phyloP scores from a whole-genome alignment of 2,888 invertebrate genomes.

The Serrognathus titanus region DNA sequence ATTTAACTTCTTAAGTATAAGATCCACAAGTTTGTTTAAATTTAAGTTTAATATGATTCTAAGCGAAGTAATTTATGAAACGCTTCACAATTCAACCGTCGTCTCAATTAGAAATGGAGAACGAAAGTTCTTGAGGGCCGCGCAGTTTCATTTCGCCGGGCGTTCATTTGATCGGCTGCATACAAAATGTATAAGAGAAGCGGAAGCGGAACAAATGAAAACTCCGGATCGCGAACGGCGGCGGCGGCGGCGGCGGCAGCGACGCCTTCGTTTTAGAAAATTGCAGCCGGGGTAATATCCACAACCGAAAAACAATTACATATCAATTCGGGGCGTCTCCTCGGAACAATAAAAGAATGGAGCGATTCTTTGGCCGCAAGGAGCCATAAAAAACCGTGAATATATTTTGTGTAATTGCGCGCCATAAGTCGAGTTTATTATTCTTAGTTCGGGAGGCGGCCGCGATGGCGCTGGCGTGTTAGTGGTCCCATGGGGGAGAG shows the following conservation, averaged over 20 bases:
- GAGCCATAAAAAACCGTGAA: constrained; percentile 52
- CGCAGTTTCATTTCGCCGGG: no score
- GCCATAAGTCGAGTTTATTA: constrained; percentile 52
- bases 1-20: no score
- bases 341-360: constrained; percentile 50
- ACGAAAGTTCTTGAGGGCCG: no score
- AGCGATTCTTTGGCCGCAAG: constrained; percentile 50
- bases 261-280: constrained; percentile 10
- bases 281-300: constrained; percentile 11
- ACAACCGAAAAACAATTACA: constrained; percentile 48
- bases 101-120: no score
- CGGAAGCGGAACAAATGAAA: constrained; percentile 17
- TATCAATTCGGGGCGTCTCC: constrained; percentile 47
- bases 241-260: neutral
- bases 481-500: constrained; percentile 43
- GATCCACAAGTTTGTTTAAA: no score
- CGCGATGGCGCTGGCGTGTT: constrained; percentile 48
- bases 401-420: constrained; percentile 52
- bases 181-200: neutral
- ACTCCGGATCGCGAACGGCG: constrained; percentile 5
- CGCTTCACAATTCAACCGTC: no score
- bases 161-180: no score
- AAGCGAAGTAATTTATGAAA: no score
- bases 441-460: constrained; percentile 41
- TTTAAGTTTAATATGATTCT: no score